phyloP scores from a whole-genome alignment of 2,797 vertebrate genomes.

The Lerista edwardsae region DNA sequence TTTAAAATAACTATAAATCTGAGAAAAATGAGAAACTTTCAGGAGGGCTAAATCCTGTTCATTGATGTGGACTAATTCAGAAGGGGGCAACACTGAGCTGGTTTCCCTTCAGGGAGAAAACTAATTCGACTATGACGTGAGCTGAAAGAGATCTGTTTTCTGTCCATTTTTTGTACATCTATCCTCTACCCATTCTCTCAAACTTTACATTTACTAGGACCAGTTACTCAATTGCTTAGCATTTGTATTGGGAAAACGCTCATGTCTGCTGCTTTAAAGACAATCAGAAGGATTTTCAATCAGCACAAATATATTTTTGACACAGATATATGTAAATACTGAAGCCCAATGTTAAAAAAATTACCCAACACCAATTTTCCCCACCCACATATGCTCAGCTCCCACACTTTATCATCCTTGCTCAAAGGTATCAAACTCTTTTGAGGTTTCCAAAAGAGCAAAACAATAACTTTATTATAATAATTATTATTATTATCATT shows the following conservation, averaged over 20 bases:
- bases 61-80: background rate
- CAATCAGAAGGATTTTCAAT: background rate
- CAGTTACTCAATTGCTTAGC: background rate
- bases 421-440: conserved; percentile 15
- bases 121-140: background rate
- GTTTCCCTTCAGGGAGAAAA: background rate
- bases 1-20: no score
- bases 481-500: no score
- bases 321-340: no score
- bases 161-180: background rate
- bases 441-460: conserved; percentile 20
- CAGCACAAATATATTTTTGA: no score
- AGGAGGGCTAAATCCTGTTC: no score
- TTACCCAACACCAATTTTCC: background rate
- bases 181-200: background rate
- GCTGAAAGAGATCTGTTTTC: background rate
- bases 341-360: no score
- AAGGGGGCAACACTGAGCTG: background rate
- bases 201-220: background rate
- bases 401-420: conserved; percentile 41
- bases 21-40: no score
- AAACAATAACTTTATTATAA: no score
- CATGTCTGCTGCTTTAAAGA: conserved; percentile 3
- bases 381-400: background rate
- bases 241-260: background rate